Evolutionary conservation across 2,888 invertebrate genomes (phyloP).

Genomic region (Macroteleia sp.): DNA sequence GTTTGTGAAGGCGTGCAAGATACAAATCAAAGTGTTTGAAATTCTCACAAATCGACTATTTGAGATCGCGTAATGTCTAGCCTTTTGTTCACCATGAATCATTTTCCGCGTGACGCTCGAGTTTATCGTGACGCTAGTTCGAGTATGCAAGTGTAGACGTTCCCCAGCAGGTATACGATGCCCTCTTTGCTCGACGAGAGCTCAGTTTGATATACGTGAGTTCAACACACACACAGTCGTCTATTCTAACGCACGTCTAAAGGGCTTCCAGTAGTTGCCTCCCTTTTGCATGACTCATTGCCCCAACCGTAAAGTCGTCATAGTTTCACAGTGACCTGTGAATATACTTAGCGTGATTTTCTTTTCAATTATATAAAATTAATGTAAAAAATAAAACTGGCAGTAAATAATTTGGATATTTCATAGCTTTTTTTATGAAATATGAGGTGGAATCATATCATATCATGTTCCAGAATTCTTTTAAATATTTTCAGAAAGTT

Average conservation of each 20-base stretch:
- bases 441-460: no score
- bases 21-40: conserved; percentile 70
- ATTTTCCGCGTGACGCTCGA: conserved; percentile 68
- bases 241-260: conserved; percentile 72
- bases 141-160: conserved; percentile 53
- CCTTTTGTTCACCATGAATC: conserved; percentile 82
- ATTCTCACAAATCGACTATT: conserved; percentile 75
- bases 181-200: conserved; percentile 21
- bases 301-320: conserved; percentile 78
- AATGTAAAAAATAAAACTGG: no score
- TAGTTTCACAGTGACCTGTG: conserved; percentile 60
- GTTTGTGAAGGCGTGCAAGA: conserved; percentile 30
- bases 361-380: no score
- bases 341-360: conserved; percentile 12
- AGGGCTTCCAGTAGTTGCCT: conserved; percentile 79
- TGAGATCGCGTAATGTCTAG: conserved; percentile 74
- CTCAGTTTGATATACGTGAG: conserved; percentile 22
- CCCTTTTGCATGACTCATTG: conserved; percentile 77
- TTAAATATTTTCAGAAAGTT: no score
- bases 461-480: no score
- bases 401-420: no score
- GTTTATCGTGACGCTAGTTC: conserved; percentile 54
- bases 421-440: no score
- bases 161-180: conserved; percentile 57
- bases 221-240: conserved; percentile 48